Base-by-base conservation (phyloP, 2,113 vertebrate species). In the Lagopus leucura region DNA sequence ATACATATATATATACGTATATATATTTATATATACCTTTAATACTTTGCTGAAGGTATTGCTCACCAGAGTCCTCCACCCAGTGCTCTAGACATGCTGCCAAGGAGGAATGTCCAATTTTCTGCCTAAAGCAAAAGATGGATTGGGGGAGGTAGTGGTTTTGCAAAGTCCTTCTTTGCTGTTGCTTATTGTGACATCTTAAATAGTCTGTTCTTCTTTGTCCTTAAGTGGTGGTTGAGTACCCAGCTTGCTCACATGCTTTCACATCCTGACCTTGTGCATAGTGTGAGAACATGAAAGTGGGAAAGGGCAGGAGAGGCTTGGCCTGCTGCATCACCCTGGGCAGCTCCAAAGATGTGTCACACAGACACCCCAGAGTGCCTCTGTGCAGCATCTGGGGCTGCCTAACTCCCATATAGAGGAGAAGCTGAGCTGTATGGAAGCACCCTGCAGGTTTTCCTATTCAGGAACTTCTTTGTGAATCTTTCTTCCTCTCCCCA, bases 101-200 rank as follows among this genome's bases (percentile, higher is more conserved):
- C 77, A 64, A 88, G 61, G 58, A 90, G 24, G 11, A 86, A 48
- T 57, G 61, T 57, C 55, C 38, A 61, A 52, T 88, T 92, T 92
- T 61, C 65, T 55, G 17, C 50, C 48, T 77, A 64, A 78, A 88
- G 28, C 2, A 48, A 36, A 57, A 71, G 36, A 43, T 52, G 6
- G 4, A 13, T 25, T 5, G 48, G 27, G 19, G 27, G 11, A 14
- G 5, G 25, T 52, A 54, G 36, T n/a, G 30, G 18, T 48, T 11
- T 78, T 84, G 89, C 66, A 32, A 70, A 91, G 32, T 67, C 50
- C 17, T 91, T 36, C 43, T 86, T 85, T 91, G 45, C 69, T 93
- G 83, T 89, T 78, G n/a, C n/a, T 81, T 72, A 83, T 47, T 11
- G 10, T n/a, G n/a, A 20, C 22, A 38, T 38, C 63, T 64, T 76